These are phyloP conservation scores for Epistrophe eligans DNA, from an alignment of 2,888 invertebrate species.

Conservation along the genomic window DNA sequence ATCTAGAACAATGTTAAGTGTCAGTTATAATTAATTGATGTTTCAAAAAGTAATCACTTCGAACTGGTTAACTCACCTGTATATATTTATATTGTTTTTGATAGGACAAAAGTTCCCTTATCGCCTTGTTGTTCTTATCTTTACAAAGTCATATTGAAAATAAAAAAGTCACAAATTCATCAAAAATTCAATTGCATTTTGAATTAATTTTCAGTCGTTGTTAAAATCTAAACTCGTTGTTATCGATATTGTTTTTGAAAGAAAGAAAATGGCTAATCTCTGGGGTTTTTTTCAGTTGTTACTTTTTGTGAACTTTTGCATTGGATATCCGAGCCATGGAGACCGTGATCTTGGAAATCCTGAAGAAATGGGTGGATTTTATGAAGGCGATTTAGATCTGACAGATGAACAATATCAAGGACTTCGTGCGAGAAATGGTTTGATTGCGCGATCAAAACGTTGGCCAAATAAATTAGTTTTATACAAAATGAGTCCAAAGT, in stretches of 20 bases:
- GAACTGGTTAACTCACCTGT: slow-evolving; percentile 16
- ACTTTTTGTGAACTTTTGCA: background rate
- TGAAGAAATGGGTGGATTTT: slow-evolving; percentile 90
- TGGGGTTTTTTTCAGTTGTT: background rate
- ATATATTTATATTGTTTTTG: background rate
- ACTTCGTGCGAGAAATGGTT: slow-evolving; percentile 85
- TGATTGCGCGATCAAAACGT: slow-evolving; percentile 85
- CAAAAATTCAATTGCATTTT: slow-evolving; percentile 4
- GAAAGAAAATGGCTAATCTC: slow-evolving; percentile 2
- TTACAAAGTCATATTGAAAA: background rate
- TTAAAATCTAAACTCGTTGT: background rate
- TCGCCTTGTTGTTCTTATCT: slow-evolving; percentile 12
- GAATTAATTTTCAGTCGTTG: slow-evolving; percentile 15
- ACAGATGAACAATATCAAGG: slow-evolving; percentile 81
- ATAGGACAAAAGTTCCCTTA: background rate
- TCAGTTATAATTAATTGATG: background rate
- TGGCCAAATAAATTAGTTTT: slow-evolving; percentile 89
- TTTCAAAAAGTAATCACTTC: background rate
- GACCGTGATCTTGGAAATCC: slow-evolving; percentile 85
- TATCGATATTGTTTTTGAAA: background rate
- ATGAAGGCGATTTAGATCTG: slow-evolving; percentile 90
- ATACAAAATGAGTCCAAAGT: slow-evolving; percentile 85
- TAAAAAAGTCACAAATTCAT: background rate
- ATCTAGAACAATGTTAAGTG: slow-evolving; percentile 12
- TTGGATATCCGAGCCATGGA: slow-evolving; percentile 10